Percentiles rank a stretch among this genome's conserved stretches.
Evolutionary conservation across 2,888 invertebrate genomes (phyloP).

Genomic region (Caenorhabditis afra): DNA sequence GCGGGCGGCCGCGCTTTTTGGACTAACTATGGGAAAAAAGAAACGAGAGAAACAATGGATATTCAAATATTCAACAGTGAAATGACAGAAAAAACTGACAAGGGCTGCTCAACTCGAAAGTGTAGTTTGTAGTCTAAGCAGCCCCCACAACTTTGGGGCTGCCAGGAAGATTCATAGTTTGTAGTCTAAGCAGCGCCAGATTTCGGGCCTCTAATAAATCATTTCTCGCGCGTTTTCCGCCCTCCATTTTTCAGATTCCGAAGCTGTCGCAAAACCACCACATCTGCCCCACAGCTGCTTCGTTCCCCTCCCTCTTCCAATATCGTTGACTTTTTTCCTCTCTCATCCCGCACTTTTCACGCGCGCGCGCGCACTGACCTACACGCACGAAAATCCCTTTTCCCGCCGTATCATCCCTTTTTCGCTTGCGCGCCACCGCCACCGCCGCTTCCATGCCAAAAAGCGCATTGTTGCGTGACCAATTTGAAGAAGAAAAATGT

Average conservation of each 20-base stretch:
- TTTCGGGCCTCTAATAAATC: too few species aligned
- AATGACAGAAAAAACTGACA: too few species aligned
- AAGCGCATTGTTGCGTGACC: conserved; percentile 15
- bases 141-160: neutral
- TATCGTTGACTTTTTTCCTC: neutral
- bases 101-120: neutral
- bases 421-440: neutral
- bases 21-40: neutral
- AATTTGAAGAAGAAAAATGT: neutral
- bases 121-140: conserved; percentile 10
- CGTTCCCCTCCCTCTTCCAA: too few species aligned
- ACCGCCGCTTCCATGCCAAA: neutral
- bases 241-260: too few species aligned
- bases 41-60: neutral
- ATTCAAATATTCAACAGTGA: neutral
- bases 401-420: neutral
- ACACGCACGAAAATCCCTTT: neutral
- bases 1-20: neutral
- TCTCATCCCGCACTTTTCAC: neutral
- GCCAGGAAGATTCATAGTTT: neutral
- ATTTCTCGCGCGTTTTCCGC: too few species aligned
- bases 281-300: neutral
- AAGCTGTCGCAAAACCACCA: neutral
- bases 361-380: neutral
- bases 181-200: conserved; percentile 9